A percentile compares a stretch with the other conserved stretches of the same genome.
Evolutionary conservation across 2,888 invertebrate species (phyloP).

Genomic region (Drosophila merina): DNA sequence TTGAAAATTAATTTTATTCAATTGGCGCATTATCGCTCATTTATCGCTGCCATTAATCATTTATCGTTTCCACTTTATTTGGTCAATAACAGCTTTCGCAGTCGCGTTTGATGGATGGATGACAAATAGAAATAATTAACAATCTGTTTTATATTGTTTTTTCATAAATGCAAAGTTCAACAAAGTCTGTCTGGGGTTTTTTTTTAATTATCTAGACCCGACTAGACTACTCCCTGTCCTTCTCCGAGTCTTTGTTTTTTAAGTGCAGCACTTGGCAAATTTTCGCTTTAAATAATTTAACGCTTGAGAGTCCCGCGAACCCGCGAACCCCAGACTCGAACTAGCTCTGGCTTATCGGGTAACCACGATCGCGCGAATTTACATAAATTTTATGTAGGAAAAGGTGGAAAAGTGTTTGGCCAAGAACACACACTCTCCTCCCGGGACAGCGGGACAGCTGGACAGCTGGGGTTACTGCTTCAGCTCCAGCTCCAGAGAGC

Average conservation of each 20-base stretch:
- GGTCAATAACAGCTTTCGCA: constrained; percentile 12
- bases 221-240: neutral
- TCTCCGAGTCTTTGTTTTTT: neutral
- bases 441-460: too few relatives aligned
- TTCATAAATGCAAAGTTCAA: constrained; percentile 4
- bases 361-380: constrained; percentile 69
- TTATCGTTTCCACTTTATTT: constrained; percentile 6
- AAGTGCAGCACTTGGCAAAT: constrained; percentile 62
- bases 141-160: neutral
- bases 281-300: constrained; percentile 73
- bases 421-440: constrained; percentile 4
- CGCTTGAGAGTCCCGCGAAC: constrained; percentile 39
- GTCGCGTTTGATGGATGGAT: constrained; percentile 13
- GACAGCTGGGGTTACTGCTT: neutral
- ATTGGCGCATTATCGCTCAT: constrained; percentile 32
- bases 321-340: constrained; percentile 22
- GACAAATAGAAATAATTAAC: constrained; percentile 10
- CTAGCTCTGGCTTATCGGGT: constrained; percentile 56
- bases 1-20: constrained; percentile 37
- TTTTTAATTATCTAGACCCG: neutral
- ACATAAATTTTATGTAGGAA: constrained; percentile 64
- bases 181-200: neutral
- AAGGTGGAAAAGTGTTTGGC: constrained; percentile 11
- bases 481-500: neutral
- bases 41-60: constrained; percentile 39